Base-by-base conservation (phyloP, 2,888 invertebrate species). In the Rambutsinella grinnellia region DNA sequence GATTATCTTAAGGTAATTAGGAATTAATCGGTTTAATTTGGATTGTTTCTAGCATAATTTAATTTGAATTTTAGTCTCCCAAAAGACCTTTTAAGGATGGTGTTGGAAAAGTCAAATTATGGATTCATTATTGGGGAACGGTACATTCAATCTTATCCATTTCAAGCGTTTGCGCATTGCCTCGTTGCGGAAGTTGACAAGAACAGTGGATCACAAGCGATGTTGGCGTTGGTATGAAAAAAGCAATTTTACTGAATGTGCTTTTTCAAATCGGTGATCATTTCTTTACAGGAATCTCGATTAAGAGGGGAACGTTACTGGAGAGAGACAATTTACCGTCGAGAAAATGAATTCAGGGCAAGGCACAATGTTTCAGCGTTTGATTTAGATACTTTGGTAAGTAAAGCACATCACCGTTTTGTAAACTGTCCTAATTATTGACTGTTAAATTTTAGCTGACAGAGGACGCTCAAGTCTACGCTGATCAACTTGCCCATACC, bases 321-420 rank as follows among this genome's bases (percentile, higher is more conserved):
- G 69, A 61, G 69, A 21, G 69, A 69, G 56, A 69, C 69, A 1
- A 69, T 69, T 53, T 69, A 27, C 27, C 53, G 69, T 6, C 36
- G 69, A 46, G 69, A 69, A 53, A 69, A 69, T 27, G 69, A 61
- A 26, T 69, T 69, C 27, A 61, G 69, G 26, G 1, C 61, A 10
- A 53, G 54, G 6, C 69, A 69, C 47, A 69, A 69, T 23, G 62
- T 69, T 10, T 46, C 44, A 23, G 53, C 51, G 23, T n/a, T 69
- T n/a, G 61, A 69, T 13, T 21, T 69, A 47, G 69, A 69, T 26
- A 61, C 69, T 24, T 46, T 69, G 69, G 69, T 69, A 54, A 49
- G 44, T 24, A 6, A 10, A 27, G n/a, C n/a, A n/a, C n/a, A n/a
- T n/a, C n/a, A n/a, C n/a, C n/a, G n/a, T n/a, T n/a, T n/a, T n/a